Base-by-base conservation (phyloP, 2,888 invertebrate species). In the Oeneis ivallda region DNA sequence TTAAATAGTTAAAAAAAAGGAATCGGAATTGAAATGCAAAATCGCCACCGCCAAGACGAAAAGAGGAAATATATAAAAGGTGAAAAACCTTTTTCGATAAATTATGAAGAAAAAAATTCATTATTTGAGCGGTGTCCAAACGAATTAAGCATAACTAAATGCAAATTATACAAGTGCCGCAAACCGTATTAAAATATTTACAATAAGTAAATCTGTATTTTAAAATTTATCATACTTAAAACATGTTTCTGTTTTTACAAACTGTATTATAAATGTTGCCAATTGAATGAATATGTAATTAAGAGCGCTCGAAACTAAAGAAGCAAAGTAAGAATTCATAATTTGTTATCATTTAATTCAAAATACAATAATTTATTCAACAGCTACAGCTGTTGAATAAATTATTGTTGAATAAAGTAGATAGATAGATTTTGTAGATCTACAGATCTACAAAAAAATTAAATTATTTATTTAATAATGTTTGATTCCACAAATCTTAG, bases 11-110 rank as follows among this genome's bases (percentile, higher is more conserved):
- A 77, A 84, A 85, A 83, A 78, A 83, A 86, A 85, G 87, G 87
- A 89, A 89, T 89, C 89, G 86, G 90, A 85, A 81, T 81, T 77
- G 78, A 86, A 88, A 88, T 85, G 86, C 84, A 82, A 81, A 80
- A 76, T 73, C 74, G 74, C 79, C 83, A 79, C 80, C 82, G 76
- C 76, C 73, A 15, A 4, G 17, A 37, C 15, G 37, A 34, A 10
- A 43, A 58, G 15, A 15, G 11, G 10, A 45, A 19, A 26, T 15
- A 19, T 6, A 34, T n/a, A 58, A 26, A 26, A 26, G 2, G 26
- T 26, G 26, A 26, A 26, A 26, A 26, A 26, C 26, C 2, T 26
- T 26, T 26, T 26, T 26, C 26, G 26, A 26, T 26, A 26, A 26
- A 26, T 26, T 26, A 26, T 26, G 26, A 26, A 26, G 26, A 5